These are phyloP conservation scores for Lipophrys pholis DNA, from an alignment of 2,113 vertebrate genomes.

Conservation along the genomic window DNA sequence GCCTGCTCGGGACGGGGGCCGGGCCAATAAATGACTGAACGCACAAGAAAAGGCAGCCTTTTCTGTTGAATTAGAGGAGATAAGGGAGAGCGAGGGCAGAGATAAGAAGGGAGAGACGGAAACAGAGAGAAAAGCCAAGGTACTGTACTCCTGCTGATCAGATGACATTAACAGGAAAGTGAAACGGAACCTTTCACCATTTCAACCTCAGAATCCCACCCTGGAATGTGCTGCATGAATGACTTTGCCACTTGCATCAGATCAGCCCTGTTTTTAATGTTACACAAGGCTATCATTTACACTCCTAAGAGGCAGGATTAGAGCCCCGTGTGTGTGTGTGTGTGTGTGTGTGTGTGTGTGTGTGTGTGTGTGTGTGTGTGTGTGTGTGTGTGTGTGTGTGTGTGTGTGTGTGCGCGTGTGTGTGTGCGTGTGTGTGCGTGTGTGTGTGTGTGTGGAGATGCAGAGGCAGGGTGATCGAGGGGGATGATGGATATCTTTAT, in stretches of 20 bases:
- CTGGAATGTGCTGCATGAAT: conserved; percentile 72
- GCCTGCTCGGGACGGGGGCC: conserved; percentile 38
- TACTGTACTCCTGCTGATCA: conserved; percentile 56
- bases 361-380: conserved; percentile 49
- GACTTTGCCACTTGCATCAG: conserved; percentile 74
- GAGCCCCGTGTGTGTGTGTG: conserved; percentile 56
- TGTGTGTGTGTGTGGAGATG: conserved; percentile 45
- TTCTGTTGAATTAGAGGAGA: conserved; percentile 66
- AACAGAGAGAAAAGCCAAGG: conserved; percentile 44
- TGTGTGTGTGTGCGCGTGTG: conserved; percentile 55
- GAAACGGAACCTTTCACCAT: conserved; percentile 63
- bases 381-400: conserved; percentile 46
- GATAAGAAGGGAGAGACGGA: conserved; percentile 57
- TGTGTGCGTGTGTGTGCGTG: conserved; percentile 48
- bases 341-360: conserved; percentile 47
- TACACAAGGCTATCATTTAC: conserved; percentile 81
- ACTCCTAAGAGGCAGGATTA: conserved; percentile 80
- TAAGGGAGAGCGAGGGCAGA: conserved; percentile 46
- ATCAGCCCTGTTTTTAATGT: conserved; percentile 74
- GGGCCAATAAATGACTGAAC: conserved; percentile 53
- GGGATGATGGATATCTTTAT: conserved; percentile 76
- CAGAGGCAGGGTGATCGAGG: conserved; percentile 54
- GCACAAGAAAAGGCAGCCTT: conserved; percentile 62
- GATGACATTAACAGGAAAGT: conserved; percentile 70
- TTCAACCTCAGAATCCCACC: conserved; percentile 67